Percentiles rank a stretch among this genome's conserved stretches.
These are phyloP conservation scores for Vanacampus margaritifer DNA, from an alignment of 2,113 vertebrate species.

Conservation along the genomic window DNA sequence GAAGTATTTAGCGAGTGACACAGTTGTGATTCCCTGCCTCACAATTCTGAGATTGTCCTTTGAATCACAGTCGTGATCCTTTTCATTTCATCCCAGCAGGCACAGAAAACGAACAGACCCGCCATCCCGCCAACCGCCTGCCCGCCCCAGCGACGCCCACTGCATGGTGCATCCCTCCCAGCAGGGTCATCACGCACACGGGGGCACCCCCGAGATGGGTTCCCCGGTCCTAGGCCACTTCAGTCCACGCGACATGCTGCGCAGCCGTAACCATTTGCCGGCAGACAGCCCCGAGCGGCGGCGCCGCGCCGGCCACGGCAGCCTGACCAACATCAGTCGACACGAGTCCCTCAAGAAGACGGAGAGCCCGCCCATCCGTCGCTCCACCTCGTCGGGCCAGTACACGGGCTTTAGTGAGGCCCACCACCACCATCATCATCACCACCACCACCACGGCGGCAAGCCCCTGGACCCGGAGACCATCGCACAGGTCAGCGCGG, in stretches of 20 bases:
- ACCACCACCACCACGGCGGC: constrained; percentile 46
- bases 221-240: constrained; percentile 83
- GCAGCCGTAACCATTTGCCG: constrained; percentile 78
- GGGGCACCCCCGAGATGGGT: constrained; percentile 78
- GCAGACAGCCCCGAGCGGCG: constrained; percentile 88
- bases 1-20: background rate
- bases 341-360: constrained; percentile 93
- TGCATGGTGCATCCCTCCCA: constrained; percentile 86
- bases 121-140: constrained; percentile 82
- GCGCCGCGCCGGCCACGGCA: constrained; percentile 84
- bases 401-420: constrained; percentile 84
- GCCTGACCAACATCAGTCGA: constrained; percentile 90
- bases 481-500: constrained; percentile 92
- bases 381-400: constrained; percentile 94
- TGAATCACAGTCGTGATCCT: background rate
- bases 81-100: constrained; percentile 57
- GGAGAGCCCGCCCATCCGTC: constrained; percentile 92
- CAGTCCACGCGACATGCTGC: constrained; percentile 83
- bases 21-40: background rate
- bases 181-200: constrained; percentile 66
- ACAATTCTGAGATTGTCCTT: background rate
- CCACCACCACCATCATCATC: constrained; percentile 33
- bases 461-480: constrained; percentile 94
- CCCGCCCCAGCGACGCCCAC: constrained; percentile 83
- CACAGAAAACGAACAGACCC: constrained; percentile 89